These are phyloP conservation scores for Harlomillsia oculata DNA, from an alignment of 1,140 invertebrate genomes.

Conservation along the genomic window DNA sequence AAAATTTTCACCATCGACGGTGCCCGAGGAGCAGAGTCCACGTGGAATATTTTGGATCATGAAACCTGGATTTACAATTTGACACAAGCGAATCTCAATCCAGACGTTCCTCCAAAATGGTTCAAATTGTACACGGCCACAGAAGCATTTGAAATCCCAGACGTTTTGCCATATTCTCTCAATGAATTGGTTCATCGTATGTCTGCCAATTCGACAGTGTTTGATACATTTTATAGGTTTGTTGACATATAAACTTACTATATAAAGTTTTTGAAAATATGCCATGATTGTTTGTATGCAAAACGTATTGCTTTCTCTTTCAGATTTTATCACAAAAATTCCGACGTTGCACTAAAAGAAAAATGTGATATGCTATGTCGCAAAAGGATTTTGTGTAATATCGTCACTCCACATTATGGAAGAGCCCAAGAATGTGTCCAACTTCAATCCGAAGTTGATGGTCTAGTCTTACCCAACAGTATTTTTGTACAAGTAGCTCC, in stretches of 20 bases:
- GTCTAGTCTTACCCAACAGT: conserved; percentile 12
- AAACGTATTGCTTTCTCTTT: conserved; percentile 1
- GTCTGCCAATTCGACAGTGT: conserved; percentile 15
- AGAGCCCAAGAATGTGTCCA: conserved; percentile 32
- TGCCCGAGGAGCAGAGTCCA: conserved; percentile 27
- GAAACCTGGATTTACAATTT: conserved; percentile 51
- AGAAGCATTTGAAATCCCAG: conserved; percentile 28
- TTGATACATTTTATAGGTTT: conserved; percentile 26
- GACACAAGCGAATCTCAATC: conserved; percentile 44
- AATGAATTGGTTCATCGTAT: conserved; percentile 28
- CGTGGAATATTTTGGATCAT: conserved; percentile 44
- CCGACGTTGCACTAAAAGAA: conserved; percentile 26
- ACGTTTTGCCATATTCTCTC: conserved; percentile 25
- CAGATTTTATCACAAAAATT: conserved; percentile 36
- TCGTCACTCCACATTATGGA: conserved; percentile 34
- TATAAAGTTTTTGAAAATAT: no score
- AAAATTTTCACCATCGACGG: conserved; percentile 54
- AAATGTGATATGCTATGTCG: conserved; percentile 36
- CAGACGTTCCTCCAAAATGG: conserved; percentile 39
- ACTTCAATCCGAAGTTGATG: conserved; percentile 16
- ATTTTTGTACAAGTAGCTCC: conserved; percentile 10
- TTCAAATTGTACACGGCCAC: conserved; percentile 40
- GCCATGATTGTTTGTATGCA: no score
- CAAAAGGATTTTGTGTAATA: conserved; percentile 34
- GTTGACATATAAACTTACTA: no score